phyloP scores from a whole-genome alignment of 1,140 invertebrate species.

The Apocrypta bakeri region DNA sequence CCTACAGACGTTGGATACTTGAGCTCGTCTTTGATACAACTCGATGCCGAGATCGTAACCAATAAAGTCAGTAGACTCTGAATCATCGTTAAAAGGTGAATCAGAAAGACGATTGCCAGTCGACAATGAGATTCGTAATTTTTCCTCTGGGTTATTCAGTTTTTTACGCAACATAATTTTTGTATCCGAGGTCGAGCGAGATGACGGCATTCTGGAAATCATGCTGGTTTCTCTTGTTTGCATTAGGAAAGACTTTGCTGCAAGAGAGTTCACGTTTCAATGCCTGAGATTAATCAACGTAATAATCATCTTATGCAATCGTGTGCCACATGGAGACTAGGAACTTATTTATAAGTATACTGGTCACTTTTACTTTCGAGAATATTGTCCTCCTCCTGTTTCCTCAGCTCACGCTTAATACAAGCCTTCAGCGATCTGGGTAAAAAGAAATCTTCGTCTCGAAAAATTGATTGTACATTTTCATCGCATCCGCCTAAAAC shows the following conservation, averaged over 20 bases:
- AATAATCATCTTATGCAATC: too few relatives aligned
- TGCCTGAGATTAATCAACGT: too few relatives aligned
- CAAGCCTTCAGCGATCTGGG: conserved; percentile 27
- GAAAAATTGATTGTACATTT: conserved; percentile 12
- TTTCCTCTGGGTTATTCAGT: not conserved
- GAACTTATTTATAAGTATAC: too few relatives aligned
- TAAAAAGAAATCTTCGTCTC: conserved; percentile 36
- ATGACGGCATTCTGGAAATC: not conserved
- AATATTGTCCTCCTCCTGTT: not conserved
- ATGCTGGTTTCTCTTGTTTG: not conserved
- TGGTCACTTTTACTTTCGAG: too few relatives aligned
- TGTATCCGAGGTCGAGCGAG: not conserved
- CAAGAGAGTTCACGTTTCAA: too few relatives aligned
- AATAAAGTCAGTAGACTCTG: conserved; percentile 52
- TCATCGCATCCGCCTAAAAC: not conserved
- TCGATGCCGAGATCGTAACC: conserved; percentile 71
- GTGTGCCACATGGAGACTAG: too few relatives aligned
- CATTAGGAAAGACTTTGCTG: too few relatives aligned
- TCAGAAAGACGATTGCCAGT: not conserved
- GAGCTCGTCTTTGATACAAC: conserved; percentile 65
- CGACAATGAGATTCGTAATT: not conserved
- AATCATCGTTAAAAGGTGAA: not conserved
- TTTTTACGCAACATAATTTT: conserved; percentile 9
- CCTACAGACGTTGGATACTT: conserved; percentile 69
- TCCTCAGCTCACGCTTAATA: not conserved